phyloP scores from a whole-genome alignment of 2,113 vertebrate species.

The Hippopotamus amphibius region DNA sequence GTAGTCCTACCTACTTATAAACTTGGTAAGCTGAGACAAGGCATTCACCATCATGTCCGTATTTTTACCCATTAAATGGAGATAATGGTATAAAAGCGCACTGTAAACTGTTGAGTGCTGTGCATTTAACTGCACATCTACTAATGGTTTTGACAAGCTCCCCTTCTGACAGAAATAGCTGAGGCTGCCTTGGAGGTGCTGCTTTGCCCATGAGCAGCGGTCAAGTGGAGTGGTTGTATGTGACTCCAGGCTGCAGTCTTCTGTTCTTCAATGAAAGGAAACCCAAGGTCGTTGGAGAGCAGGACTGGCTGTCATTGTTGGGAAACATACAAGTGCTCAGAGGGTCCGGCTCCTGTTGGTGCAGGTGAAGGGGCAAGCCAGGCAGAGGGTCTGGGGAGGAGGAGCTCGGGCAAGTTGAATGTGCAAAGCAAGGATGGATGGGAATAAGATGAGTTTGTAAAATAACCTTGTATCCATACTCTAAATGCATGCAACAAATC shows the following conservation, averaged over 20 bases:
- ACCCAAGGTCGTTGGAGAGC: neutral
- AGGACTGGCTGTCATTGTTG: neutral
- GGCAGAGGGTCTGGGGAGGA: neutral
- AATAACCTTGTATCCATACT: neutral
- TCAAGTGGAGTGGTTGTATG: neutral
- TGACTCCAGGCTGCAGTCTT: neutral
- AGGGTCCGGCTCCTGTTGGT: neutral
- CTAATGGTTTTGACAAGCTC: neutral
- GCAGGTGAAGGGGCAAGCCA: neutral
- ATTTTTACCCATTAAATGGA: neutral
- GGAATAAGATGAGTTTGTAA: neutral
- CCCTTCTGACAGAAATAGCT: neutral
- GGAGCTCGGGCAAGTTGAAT: neutral
- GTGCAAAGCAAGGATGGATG: neutral
- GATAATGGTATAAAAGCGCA: neutral
- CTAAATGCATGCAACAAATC: neutral
- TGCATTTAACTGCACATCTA: neutral
- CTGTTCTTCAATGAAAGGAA: neutral
- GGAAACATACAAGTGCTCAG: neutral
- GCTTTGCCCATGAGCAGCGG: neutral
- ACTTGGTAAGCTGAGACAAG: neutral
- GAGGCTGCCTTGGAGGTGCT: neutral
- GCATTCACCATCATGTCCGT: neutral
- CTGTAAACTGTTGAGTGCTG: neutral
- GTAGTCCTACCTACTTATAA: neutral